These are phyloP conservation scores for Elmis aenea DNA, from an alignment of 2,888 invertebrate species.

Conservation along the genomic window DNA sequence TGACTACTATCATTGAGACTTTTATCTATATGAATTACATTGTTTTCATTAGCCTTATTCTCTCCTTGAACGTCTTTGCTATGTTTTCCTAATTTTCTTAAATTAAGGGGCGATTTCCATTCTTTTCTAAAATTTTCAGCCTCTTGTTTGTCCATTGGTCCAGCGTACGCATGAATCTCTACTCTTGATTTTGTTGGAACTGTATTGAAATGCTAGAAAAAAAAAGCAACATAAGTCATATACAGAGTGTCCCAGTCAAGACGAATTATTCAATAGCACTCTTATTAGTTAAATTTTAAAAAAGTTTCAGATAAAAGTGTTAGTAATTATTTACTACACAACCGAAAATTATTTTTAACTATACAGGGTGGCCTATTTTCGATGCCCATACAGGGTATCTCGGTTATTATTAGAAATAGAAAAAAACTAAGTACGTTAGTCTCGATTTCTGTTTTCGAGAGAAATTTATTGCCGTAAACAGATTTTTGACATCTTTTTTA, in stretches of 20 bases:
- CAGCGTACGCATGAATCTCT: conserved; percentile 83
- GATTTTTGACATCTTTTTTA: no score
- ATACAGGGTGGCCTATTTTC: no score
- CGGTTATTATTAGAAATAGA: no score
- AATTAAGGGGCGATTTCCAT: conserved; percentile 80
- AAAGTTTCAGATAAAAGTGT: no score
- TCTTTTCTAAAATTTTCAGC: conserved; percentile 68
- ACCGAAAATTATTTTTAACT: no score
- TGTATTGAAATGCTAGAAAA: conserved; percentile 54
- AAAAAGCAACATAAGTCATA: neutral
- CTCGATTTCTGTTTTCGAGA: no score
- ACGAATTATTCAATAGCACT: no score
- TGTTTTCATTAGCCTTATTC: conserved; percentile 8
- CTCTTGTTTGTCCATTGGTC: conserved; percentile 77
- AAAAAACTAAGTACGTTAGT: no score
- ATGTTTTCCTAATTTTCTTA: conserved; percentile 26
- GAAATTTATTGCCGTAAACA: no score
- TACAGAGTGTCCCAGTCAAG: no score
- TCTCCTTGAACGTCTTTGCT: conserved; percentile 7
- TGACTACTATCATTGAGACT: conserved; percentile 2
- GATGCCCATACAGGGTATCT: no score
- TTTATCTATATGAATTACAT: conserved; percentile 10
- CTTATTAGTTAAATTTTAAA: neutral
- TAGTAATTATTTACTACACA: no score
- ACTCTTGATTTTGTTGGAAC: conserved; percentile 65